Evolutionary conservation across 2,113 vertebrate species (phyloP), one percentile per base, ranked within the genome.

Genomic region (Girardinichthys multiradiatus): DNA sequence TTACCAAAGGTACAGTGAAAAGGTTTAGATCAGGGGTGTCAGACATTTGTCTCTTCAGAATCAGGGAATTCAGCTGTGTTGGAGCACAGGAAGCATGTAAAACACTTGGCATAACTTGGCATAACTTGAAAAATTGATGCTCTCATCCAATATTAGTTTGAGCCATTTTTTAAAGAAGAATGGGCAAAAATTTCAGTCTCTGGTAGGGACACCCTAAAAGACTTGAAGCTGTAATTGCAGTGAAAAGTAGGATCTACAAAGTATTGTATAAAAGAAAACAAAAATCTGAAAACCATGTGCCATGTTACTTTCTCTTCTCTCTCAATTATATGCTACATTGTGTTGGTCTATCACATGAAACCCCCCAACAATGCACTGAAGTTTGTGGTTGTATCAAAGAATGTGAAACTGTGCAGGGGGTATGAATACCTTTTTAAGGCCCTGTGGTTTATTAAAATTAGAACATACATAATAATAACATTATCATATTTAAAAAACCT

Each of bases 401-500:
- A 35, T n/a, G n/a, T 45, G 2, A n/a, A 51, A 51, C 2, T 51
- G 19, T 24, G 48, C 48, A 51, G 24, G 8, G 48, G 21, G 48
- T 51, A n/a, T 51, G 21, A 51, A 51, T 51, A 51, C 45, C 24
- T 51, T 51, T 24, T 1, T n/a, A n/a, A 54, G 8, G 24, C 1
- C 24, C 17, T 54, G 9, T 33, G 69, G 64, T 81, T 82, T 63
- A 90, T 91, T 93, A 89, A 83, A 81, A 79, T 39, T 64, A 45
- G 84, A 87, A 86, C 75, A 70, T 60, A 28, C 58, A 74, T 57
- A 83, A 90, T 91, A 91, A 92, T 89, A 11, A 2, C 9, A 54
- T n/a, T 54, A 21, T 3, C 1, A n/a, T 54, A 54, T 54, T n/a
- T 54, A 21, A 24, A 51, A 5, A 51, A 51, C 1, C 24, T 51